phyloP scores from a whole-genome alignment of 2,888 invertebrate species.

The Sminthurides aquaticus region DNA sequence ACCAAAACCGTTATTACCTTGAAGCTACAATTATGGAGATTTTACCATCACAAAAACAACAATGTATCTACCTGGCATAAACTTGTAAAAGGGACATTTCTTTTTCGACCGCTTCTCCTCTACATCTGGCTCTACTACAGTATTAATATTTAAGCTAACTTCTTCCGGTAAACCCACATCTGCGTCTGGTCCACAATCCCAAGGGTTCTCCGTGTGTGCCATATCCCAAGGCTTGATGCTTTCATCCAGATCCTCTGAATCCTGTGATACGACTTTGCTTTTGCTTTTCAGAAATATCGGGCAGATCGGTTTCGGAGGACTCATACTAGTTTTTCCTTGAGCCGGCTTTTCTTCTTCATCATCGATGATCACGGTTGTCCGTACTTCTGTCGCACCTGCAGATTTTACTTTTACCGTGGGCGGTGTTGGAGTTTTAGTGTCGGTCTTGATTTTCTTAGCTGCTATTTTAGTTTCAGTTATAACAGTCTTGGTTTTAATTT shows the following conservation, averaged over 20 bases:
- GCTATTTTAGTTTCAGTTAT: background rate
- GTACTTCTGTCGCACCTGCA: background rate
- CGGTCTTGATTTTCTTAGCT: background rate
- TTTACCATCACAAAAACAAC: no score
- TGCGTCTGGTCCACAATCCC: background rate
- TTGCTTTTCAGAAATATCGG: background rate
- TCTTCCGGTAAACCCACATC: slow-evolving; percentile 2
- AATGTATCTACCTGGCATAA: slow-evolving; percentile 32
- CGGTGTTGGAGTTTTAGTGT: background rate
- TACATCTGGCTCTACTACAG: background rate
- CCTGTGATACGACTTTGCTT: background rate
- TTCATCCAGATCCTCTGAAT: background rate
- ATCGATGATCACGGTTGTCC: background rate
- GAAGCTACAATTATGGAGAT: background rate
- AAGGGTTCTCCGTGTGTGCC: slow-evolving; percentile 12
- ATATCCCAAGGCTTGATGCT: slow-evolving; percentile 13
- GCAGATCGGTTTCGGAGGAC: background rate
- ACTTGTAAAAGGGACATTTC: slow-evolving; percentile 42
- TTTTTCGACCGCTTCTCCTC: slow-evolving; percentile 21
- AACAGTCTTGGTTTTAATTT: background rate
- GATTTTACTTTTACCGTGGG: background rate
- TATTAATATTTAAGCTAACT: slow-evolving; percentile 13
- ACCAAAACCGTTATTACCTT: background rate
- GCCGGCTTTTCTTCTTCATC: background rate
- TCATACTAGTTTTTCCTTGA: background rate